Base-by-base conservation (phyloP, 2,113 vertebrate species). In the Leptodactylus fuscus region DNA sequence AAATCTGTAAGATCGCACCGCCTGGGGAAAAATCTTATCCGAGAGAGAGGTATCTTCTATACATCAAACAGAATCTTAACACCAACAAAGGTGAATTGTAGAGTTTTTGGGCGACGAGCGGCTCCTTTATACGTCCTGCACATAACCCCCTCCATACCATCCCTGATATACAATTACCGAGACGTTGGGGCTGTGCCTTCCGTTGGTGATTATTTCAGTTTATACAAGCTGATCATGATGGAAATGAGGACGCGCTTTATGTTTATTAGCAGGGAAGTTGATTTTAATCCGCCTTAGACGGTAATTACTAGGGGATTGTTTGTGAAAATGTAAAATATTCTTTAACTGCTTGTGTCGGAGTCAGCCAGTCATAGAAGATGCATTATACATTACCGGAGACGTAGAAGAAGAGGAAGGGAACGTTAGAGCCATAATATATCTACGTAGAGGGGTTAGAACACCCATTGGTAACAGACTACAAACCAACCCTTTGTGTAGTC, bases 291-390 rank as follows among this genome's bases (percentile, higher is more conserved):
- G 6, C 18, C 71, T 76, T 83, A 76, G 58, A 58, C 27, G 38
- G 51, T 76, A 76, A 83, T 83, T 83, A 83, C 51, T 16, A 24
- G 71, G 76, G 69, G 34, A 83, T 76, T 83, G 82, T 83, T 83
- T 76, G 71, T 32, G 24, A 65, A 75, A 83, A 65, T 62, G 51
- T 32, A 34, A 53, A 83, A 48, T 67, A 48, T 76, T 62, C 55
- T 74, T 65, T 83, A 74, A 58, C 69, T 27, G 49, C 34, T 58
- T 44, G 51, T 69, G 27, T 38, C 32, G 15, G 34, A 70, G 67
- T n/a, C 34, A 44, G 69, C 32, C 34, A 24, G 69, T 3, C 11
- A 22, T 20, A 1, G 20, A 18, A 41, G 36, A 71, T 34, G 65
- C 70, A 15, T 71, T 44, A n/a, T 10, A n/a, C 38, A 44, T n/a